Evolutionary conservation across 2,888 invertebrate genomes (phyloP), one percentile per base, ranked within the genome.

Genomic region (Synanthedon formicaeformis): DNA sequence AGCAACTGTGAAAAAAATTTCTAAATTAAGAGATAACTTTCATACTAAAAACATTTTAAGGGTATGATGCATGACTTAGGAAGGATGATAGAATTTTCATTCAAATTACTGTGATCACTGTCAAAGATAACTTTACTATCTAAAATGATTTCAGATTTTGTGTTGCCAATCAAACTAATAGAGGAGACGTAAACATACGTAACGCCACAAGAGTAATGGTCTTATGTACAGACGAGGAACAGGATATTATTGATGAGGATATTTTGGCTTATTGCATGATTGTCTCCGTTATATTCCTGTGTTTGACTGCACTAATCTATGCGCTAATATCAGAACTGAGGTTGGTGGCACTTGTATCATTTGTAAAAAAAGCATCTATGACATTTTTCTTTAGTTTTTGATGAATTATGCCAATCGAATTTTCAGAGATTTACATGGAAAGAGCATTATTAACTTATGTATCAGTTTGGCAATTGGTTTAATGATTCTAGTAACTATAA

Each of bases 361-460:
- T 34, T 34, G 34, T 10, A 34, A 34, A 34, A 34, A 34, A 34
- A 10, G 49, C 13, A 48, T 16, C 40, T 51, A 45, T 45, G 8
- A 45, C 2, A 6, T 3, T 45, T 12, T 45, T 34, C 34, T 34
- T 34, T 34, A 34, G 34, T 34, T 10, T 34, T 34, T 34, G 8
- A 8, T 34, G 2, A 34, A 34, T 34, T 34, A 34, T 34, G 12
- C 11, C 0, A 45, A 13, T 45, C 13, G 4, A 13, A 13, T 58
- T 77, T 75, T 18, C 72, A 86, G 86, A 56, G 86, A 86, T 59
- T 66, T 85, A 12, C 78, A 77, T 57, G 86, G 86, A 12, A 83
- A 80, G 55, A 83, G 82, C 55, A 69, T 85, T 10, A 74, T 82
- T 16, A 78, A 75, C 57, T 77, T 84, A 51, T 81, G 84, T 54